Percentiles rank a stretch among this genome's conserved stretches.
phyloP scores from a whole-genome alignment of 2,888 invertebrate species.

The Troilus luridus region DNA sequence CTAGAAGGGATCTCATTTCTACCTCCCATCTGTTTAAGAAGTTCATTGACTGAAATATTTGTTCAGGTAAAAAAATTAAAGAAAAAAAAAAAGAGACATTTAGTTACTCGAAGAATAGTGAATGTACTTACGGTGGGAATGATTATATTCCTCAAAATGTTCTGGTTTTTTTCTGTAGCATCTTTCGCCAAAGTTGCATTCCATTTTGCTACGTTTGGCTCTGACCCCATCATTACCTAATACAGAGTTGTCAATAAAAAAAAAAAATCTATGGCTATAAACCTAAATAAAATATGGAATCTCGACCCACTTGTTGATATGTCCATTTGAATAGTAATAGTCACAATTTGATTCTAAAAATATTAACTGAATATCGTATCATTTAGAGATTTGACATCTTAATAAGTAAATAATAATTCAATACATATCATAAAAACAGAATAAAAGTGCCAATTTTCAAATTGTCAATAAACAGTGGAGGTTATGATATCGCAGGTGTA shows the following conservation, averaged over 20 bases:
- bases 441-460: background rate
- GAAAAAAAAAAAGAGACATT: background rate
- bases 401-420: background rate
- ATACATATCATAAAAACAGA: background rate
- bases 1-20: constrained; percentile 74
- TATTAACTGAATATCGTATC: background rate
- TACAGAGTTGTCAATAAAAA: background rate
- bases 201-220: constrained; percentile 45
- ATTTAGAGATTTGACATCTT: background rate
- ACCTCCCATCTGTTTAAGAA: constrained; percentile 72
- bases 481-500: background rate
- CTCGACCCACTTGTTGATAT: background rate
- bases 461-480: background rate
- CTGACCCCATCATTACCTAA: background rate
- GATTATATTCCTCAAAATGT: constrained; percentile 86
- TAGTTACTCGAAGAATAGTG: background rate
- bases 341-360: background rate
- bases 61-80: background rate
- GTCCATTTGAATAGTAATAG: background rate
- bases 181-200: constrained; percentile 75
- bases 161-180: constrained; percentile 89
- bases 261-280: background rate
- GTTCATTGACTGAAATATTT: constrained; percentile 76
- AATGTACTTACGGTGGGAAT: constrained; percentile 80
- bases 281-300: background rate